Evolutionary conservation across 2,888 invertebrate species (phyloP).

Genomic region (Trachelus tabidus): DNA sequence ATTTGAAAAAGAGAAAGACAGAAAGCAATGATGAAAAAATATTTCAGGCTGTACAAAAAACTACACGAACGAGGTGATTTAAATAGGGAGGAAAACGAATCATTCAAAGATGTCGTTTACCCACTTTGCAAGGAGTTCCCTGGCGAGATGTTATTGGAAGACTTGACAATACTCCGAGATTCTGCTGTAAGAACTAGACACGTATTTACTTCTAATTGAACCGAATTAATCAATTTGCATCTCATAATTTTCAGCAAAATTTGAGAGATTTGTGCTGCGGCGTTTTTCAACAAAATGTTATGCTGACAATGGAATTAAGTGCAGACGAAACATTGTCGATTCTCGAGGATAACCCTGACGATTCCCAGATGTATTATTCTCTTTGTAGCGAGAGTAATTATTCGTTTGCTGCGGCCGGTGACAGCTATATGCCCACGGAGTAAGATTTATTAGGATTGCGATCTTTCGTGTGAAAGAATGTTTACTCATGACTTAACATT

Average conservation of each 20-base stretch:
- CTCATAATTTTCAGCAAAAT: conserved; percentile 44
- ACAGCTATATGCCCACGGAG: conserved; percentile 54
- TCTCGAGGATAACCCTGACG: conserved; percentile 56
- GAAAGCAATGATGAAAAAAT: not conserved
- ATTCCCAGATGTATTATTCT: conserved; percentile 59
- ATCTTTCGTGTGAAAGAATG: no score
- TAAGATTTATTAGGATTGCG: conserved; percentile 24
- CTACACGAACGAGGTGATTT: conserved; percentile 52
- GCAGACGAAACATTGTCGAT: conserved; percentile 58
- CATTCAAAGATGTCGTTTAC: conserved; percentile 53
- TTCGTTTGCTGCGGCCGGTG: conserved; percentile 46
- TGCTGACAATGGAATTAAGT: conserved; percentile 56
- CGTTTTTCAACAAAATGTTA: conserved; percentile 56
- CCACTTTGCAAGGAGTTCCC: conserved; percentile 57
- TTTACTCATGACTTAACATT: conserved; percentile 1
- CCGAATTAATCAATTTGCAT: not conserved
- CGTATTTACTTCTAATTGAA: no score
- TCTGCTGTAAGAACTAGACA: conserved; percentile 44
- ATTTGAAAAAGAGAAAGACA: not conserved
- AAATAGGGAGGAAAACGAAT: conserved; percentile 46
- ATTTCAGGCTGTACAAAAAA: conserved; percentile 54
- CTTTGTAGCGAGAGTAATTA: conserved; percentile 54
- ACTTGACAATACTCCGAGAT: conserved; percentile 54
- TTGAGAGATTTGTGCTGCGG: conserved; percentile 57
- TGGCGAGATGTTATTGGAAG: conserved; percentile 50